A percentile compares a stretch with the other conserved stretches of the same genome.
Conservation (phyloP, 2,113 vertebrate genomes). For the Engraulis encrasicolus region DNA sequence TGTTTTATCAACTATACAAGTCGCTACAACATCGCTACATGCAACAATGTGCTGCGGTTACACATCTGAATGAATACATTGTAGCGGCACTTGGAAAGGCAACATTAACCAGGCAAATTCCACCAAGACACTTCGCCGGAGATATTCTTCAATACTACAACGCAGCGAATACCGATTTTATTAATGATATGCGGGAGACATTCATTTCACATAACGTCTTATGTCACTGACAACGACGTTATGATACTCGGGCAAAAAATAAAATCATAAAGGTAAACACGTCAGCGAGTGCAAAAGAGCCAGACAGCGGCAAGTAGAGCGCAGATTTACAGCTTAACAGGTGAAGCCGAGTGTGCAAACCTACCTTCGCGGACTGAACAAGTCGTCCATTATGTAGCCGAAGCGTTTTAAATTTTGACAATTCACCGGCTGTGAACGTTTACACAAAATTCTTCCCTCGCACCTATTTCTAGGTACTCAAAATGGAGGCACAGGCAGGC, state of each 20-base stretch:
- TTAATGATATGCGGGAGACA: not conserved
- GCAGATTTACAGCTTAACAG: constrained; percentile 51
- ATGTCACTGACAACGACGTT: not conserved
- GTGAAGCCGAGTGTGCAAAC: constrained; percentile 73
- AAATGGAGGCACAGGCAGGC: constrained; percentile 98
- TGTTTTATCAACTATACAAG: not conserved
- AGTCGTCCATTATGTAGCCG: constrained; percentile 91
- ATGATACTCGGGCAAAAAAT: not conserved
- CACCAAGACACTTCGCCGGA: not conserved
- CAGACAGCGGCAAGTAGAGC: constrained; percentile 30
- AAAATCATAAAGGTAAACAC: constrained; percentile 8
- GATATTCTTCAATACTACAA: not conserved
- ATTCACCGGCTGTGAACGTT: constrained; percentile 55
- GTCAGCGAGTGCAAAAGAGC: constrained; percentile 51
- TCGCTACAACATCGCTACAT: not conserved
- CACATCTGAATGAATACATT: not conserved
- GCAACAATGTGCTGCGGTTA: not conserved
- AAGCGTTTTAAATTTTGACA: constrained; percentile 68
- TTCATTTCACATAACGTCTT: not conserved
- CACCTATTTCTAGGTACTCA: constrained; percentile 81
- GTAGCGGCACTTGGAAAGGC: not conserved
- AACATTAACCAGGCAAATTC: not conserved
- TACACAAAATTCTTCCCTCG: constrained; percentile 70
- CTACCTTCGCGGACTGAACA: constrained; percentile 96
- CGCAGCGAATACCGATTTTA: not conserved